Base-by-base conservation (phyloP, 2,113 vertebrate species). In the Heloderma charlesbogerti region DNA sequence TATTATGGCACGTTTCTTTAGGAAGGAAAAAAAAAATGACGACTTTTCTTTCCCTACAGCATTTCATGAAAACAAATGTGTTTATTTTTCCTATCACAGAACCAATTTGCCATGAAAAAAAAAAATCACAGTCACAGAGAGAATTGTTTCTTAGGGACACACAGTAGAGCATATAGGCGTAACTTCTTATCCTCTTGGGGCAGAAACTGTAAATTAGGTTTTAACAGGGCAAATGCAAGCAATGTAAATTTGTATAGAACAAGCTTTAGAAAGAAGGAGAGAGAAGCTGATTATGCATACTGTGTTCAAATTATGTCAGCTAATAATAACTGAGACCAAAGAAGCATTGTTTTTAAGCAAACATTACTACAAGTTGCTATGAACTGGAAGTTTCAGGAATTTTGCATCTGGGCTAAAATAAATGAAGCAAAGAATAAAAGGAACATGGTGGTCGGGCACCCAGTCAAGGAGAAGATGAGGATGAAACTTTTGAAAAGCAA, bases 131-230 rank as follows among this genome's bases (percentile, higher is more conserved):
- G 89, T 96, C 95, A 93, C 92, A 75, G 93, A 94, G 89, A 92
- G 94, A 95, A 93, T 92, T 89, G n/a, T 95, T 96, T 95, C 91
- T 95, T 69, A 92, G 93, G 95, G 94, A 93, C 90, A 88, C 88
- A 91, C 78, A 91, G 75, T 87, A 82, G 78, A 94, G 63, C n/a
- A 93, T 84, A 92, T 43, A 91, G 89, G 63, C 66, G 94, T 81
- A 72, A 91, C 84, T 95, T 93, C 84, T 90, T 89, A 95, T 93
- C 74, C 91, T 95, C 94, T 93, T 95, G 94, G 93, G 93, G 92
- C 88, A 95, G 91, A 95, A 95, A 89, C 79, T 90, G 92, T 95
- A 96, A 95, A 96, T 97, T 95, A 95, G 86, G 92, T 95, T 96
- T 96, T 95, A 95, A 95, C 90, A 95, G 94, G 93, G 86, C 93